Evolutionary conservation across 2,888 invertebrate genomes (phyloP).

Genomic region (Iphiclides podalirius): DNA sequence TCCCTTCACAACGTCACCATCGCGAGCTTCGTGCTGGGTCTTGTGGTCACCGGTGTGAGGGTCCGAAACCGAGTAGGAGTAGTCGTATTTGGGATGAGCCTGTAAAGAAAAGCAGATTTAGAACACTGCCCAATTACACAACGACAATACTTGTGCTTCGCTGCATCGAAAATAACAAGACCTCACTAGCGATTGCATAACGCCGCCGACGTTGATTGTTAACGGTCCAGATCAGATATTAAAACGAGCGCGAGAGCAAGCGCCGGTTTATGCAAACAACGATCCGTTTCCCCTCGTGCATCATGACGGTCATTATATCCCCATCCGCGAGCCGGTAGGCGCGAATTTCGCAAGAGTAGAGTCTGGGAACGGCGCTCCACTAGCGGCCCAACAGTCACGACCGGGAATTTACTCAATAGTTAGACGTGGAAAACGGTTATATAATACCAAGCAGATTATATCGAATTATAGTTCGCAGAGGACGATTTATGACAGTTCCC

Average conservation of each 20-base stretch:
- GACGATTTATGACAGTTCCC: conserved; percentile 56
- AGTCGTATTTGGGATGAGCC: conserved; percentile 76
- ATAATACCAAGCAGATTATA: conserved; percentile 50
- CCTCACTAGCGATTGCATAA: conserved; percentile 27
- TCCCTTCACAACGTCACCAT: conserved; percentile 72
- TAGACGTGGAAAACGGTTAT: conserved; percentile 45
- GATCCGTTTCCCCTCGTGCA: conserved; percentile 52
- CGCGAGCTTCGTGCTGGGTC: conserved; percentile 70
- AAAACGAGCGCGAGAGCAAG: conserved; percentile 62
- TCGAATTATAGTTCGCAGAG: conserved; percentile 50
- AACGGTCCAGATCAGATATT: conserved; percentile 42
- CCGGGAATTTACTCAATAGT: conserved; percentile 42
- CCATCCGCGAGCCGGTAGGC: conserved; percentile 32
- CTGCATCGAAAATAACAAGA: too few species aligned
- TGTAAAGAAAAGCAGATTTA: conserved; percentile 34
- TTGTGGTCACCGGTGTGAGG: conserved; percentile 77
- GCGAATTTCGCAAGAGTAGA: conserved; percentile 56
- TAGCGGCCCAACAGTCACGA: conserved; percentile 64
- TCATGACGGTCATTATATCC: conserved; percentile 62
- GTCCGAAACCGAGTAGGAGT: conserved; percentile 74
- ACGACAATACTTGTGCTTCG: too few species aligned
- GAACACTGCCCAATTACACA: too few species aligned
- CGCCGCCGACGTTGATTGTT: conserved; percentile 25
- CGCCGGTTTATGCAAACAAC: conserved; percentile 63
- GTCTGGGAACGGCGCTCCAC: conserved; percentile 51